Evolutionary conservation across 2,888 invertebrate species (phyloP), one percentile per base, ranked within the genome.

Genomic region (Lordiphosa andalusiaca): DNA sequence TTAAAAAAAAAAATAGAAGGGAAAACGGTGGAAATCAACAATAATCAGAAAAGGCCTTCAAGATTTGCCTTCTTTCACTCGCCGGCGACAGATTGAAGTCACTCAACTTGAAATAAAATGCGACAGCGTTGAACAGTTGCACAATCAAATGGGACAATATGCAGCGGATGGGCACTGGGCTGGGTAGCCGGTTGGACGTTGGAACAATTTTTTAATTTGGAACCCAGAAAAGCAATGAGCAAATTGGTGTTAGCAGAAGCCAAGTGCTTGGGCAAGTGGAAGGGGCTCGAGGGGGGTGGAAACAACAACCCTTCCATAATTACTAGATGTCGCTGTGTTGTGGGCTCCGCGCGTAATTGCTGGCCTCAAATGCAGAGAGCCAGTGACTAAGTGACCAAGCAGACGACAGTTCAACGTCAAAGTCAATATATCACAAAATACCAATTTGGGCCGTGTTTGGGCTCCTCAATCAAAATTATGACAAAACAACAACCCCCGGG

Each of bases 61-160:
- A 77, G 78, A 71, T 68, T 65, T 46, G 12, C 38, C 40, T 49
- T n/a, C n/a, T n/a, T n/a, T n/a, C n/a, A n/a, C n/a, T n/a, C n/a
- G n/a, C n/a, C 64, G 82, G 86, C 76, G 87, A 87, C 87, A 87
- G 87, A 88, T 88, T 88, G 88, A 88, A 88, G 83, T 88, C 88
- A 88, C 82, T 88, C 88, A 85, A 86, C 84, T 87, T 73, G 87
- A 88, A 80, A 88, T 84, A 80, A 83, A 87, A 86, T 83, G 86
- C 85, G 88, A 88, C 88, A 87, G 72, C 64, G 55, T 39, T 69
- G 69, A 81, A 81, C 73, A 80, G 81, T 75, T 72, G 67, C 74
- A 81, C 81, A 84, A 84, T 84, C 73, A 76, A 78, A 81, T 75
- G 75, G 47, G 69, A 63, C 77, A 58, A 67, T 62, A 71, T 68